These are phyloP conservation scores for Cyprinodon brontotheroides DNA, from an alignment of 2,113 vertebrate genomes.

Conservation along the genomic window DNA sequence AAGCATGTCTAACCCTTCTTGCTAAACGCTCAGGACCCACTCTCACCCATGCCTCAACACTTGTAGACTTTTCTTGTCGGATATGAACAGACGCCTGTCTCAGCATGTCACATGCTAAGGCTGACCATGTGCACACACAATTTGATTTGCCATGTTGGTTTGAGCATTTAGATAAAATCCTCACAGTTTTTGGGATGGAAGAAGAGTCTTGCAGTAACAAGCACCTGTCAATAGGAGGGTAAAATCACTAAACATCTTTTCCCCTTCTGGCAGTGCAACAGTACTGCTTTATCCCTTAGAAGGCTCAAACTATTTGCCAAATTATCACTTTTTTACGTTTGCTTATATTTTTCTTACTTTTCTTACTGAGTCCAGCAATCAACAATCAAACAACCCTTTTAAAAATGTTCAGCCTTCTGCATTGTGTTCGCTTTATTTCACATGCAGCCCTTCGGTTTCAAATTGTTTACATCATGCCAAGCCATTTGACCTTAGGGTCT, in stretches of 20 bases:
- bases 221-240: background rate
- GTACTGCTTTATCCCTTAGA: no score
- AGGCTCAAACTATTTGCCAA: background rate
- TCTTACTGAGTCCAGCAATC: background rate
- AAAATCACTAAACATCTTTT: background rate
- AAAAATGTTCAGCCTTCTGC: background rate
- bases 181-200: background rate
- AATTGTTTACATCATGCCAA: background rate
- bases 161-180: background rate
- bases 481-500: constrained; percentile 1
- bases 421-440: background rate
- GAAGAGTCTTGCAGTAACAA: background rate
- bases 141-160: background rate
- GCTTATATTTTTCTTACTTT: no score
- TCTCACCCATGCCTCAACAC: background rate
- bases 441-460: background rate
- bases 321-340: no score
- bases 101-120: no score
- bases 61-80: background rate
- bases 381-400: background rate
- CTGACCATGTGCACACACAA: no score
- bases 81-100: background rate
- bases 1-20: background rate
- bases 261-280: no score
- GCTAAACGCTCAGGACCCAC: background rate